Evolutionary conservation across 2,888 invertebrate species (phyloP).

Genomic region (Chrysina gloriosa): DNA sequence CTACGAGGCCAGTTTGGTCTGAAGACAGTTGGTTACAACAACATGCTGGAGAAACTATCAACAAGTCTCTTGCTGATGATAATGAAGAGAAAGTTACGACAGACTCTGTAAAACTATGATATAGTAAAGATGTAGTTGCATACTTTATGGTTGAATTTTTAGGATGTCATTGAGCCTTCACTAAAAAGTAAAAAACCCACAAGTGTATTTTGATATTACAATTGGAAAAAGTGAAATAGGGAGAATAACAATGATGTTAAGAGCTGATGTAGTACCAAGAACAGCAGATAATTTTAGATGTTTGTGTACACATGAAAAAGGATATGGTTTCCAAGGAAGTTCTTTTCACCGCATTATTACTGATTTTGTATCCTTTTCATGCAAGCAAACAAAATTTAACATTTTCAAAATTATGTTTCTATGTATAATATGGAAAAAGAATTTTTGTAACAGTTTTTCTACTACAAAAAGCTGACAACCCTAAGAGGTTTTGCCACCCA

Average conservation of each 20-base stretch:
- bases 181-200: slow-evolving; percentile 77
- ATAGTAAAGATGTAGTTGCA: not conserved
- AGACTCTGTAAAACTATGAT: not conserved
- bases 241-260: slow-evolving; percentile 89
- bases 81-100: slow-evolving; percentile 55
- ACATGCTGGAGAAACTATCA: slow-evolving; percentile 91
- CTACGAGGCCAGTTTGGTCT: slow-evolving; percentile 95
- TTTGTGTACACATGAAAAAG: slow-evolving; percentile 96
- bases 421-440: not conserved
- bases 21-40: slow-evolving; percentile 98
- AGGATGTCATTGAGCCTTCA: slow-evolving; percentile 47
- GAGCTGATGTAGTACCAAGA: slow-evolving; percentile 93
- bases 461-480: no score
- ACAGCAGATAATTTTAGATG: slow-evolving; percentile 95
- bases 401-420: no score
- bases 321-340: slow-evolving; percentile 94
- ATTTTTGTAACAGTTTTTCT: no score
- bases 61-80: slow-evolving; percentile 63
- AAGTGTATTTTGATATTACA: slow-evolving; percentile 96
- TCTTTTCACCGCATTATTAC: slow-evolving; percentile 95
- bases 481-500: no score
- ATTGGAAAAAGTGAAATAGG: slow-evolving; percentile 91
- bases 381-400: no score
- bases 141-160: slow-evolving; percentile 35
- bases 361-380: slow-evolving; percentile 90